Evolutionary conservation across 2,113 vertebrate genomes (phyloP).

Genomic region (Brachyhypopomus occidentalis): DNA sequence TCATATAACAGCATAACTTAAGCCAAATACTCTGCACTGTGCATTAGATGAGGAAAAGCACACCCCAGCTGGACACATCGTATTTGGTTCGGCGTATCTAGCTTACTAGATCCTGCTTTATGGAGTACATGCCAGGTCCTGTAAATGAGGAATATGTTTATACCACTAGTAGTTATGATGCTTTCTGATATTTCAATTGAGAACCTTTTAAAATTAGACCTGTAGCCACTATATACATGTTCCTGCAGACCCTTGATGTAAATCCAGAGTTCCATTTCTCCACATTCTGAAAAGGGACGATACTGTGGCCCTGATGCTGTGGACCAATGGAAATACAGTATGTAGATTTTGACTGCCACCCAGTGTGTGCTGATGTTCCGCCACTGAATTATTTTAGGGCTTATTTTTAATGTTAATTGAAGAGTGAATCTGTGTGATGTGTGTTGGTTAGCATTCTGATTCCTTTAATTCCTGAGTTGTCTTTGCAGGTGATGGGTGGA

Average conservation of each 20-base stretch:
- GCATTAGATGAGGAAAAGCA: too few species aligned
- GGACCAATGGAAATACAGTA: too few species aligned
- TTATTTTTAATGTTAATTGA: neutral
- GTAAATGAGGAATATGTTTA: neutral
- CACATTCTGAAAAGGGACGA: conserved; percentile 10
- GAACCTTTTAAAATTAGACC: too few species aligned
- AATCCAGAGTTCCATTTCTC: neutral
- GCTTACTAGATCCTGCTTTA: neutral
- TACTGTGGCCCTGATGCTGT: neutral
- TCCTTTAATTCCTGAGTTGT: neutral
- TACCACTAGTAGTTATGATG: neutral
- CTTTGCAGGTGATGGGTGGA: neutral
- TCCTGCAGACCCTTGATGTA: neutral
- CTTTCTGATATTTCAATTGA: neutral
- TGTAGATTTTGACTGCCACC: neutral
- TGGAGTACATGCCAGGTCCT: neutral
- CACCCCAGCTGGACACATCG: too few species aligned
- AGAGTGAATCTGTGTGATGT: neutral
- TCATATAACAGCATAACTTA: too few species aligned
- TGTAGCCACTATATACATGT: neutral
- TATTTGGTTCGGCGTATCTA: too few species aligned
- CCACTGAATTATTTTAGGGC: neutral
- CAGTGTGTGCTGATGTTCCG: neutral
- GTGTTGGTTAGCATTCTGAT: neutral
- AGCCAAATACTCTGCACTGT: too few species aligned